These are phyloP conservation scores for Porites evermanni DNA, from an alignment of 92 coral and sea anemone genomes.

Conservation along the genomic window DNA sequence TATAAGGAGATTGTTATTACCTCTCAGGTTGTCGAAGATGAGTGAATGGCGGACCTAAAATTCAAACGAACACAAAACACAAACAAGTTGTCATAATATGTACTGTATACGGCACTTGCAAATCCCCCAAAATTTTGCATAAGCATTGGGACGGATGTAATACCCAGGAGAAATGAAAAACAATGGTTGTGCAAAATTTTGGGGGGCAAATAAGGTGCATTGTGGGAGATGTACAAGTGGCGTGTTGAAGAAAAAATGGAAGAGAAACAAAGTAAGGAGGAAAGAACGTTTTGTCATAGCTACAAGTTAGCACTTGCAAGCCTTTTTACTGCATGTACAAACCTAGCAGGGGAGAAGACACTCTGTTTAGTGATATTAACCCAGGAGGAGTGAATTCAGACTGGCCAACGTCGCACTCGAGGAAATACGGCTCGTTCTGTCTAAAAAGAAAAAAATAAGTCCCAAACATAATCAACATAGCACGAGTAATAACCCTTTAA, in stretches of 20 bases:
- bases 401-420: constrained; percentile 96
- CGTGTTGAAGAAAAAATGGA: too few relatives aligned
- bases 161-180: too few relatives aligned
- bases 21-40: constrained; percentile 86
- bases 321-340: constrained; percentile 2
- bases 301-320: too few relatives aligned
- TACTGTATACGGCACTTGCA: too few relatives aligned
- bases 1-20: constrained; percentile 30
- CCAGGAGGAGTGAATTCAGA: constrained; percentile 95
- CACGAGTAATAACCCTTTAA: neutral
- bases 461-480: neutral
- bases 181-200: too few relatives aligned
- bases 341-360: constrained; percentile 83
- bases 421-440: constrained; percentile 64
- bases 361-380: constrained; percentile 72
- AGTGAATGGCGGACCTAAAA: constrained; percentile 86
- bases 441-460: constrained; percentile 37
- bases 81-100: neutral
- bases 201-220: too few relatives aligned
- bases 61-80: neutral
- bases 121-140: too few relatives aligned
- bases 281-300: too few relatives aligned
- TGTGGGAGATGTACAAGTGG: too few relatives aligned
- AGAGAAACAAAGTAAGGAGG: too few relatives aligned
- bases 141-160: too few relatives aligned